Evolutionary conservation across 2,888 invertebrate species (phyloP), one percentile per base, ranked within the genome.

Genomic region (Corythucha ciliata): DNA sequence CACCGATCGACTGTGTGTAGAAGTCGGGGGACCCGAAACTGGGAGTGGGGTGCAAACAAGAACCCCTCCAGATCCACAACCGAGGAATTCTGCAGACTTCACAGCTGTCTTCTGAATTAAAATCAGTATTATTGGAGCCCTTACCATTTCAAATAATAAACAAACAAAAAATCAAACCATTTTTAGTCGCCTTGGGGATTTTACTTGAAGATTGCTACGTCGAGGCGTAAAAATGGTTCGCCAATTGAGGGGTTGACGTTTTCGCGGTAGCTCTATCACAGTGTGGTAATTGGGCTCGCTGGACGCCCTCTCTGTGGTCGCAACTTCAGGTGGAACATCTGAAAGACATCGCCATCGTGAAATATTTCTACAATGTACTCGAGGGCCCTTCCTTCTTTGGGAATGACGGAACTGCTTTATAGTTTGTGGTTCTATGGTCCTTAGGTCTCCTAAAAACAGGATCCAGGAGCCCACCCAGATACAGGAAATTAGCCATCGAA

Each of bases 231-330:
- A 89, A 58, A 90, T 75, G 1, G 84, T 81, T 53, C 84, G 77
- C 87, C 89, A 87, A 10, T 86, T 85, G 0, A 74, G 74, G 72
- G 7, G 82, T 79, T 82, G 82, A 2, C 83, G 72, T 60, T 81
- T 81, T 45, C 76, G 61, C 58, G 93, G 94, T 37, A 92, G 72
- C 52, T 94, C 92, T 58, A 96, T 76, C 4, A 96, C 85, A 0
- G 96, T 96, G 68, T 96, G 96, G 66, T 93, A 96, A 62, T 78
- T 80, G 48, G 80, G 42, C 22, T 37, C 36, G 62, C 78, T 80
- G 47, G 80, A 37, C 10, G 52, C 32, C 27, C 44, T 40, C 14
- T 48, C 48, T 21, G 40, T 42, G 22, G 34, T 16, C 10, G 45
- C n/a, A 12, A 52, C 16, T 39, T 55, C 55, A 22, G 26, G 70